Conservation (phyloP, 2,113 vertebrate species). For the Hydrochoerus hydrochaeris region DNA sequence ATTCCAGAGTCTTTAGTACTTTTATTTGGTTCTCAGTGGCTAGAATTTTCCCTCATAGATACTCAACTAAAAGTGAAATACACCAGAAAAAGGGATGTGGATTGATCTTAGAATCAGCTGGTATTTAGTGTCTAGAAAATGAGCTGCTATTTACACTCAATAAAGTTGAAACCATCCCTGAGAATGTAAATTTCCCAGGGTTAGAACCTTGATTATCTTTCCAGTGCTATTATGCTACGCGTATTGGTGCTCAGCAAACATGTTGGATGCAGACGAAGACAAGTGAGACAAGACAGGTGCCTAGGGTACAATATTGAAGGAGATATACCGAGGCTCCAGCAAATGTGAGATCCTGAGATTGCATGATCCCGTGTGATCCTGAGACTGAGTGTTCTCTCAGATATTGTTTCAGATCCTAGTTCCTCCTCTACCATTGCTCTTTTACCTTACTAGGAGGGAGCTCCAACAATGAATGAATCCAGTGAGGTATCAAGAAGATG, state of each 20-base stretch:
- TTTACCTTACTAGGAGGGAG: not conserved
- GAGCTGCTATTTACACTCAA: not conserved
- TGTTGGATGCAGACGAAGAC: not conserved
- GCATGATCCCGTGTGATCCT: not conserved
- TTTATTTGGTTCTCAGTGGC: not conserved
- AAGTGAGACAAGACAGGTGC: not conserved
- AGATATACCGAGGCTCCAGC: not conserved
- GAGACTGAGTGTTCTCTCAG: not conserved
- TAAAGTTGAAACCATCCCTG: not conserved
- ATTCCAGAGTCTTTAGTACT: not conserved
- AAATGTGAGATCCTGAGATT: not conserved
- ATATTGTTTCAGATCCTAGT: not conserved
- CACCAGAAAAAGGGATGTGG: not conserved
- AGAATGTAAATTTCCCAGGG: not conserved
- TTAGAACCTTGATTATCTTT: not conserved
- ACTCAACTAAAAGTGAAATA: not conserved
- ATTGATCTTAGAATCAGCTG: not conserved
- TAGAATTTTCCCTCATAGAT: not conserved
- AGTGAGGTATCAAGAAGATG: not conserved
- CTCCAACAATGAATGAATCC: not conserved
- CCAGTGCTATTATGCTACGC: not conserved
- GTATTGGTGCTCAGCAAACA: not conserved
- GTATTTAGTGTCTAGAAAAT: not conserved
- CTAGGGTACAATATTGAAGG: not conserved
- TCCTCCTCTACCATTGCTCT: not conserved